These are phyloP conservation scores for Nymphalis c-album DNA, from an alignment of 2,888 invertebrate genomes.

Conservation along the genomic window DNA sequence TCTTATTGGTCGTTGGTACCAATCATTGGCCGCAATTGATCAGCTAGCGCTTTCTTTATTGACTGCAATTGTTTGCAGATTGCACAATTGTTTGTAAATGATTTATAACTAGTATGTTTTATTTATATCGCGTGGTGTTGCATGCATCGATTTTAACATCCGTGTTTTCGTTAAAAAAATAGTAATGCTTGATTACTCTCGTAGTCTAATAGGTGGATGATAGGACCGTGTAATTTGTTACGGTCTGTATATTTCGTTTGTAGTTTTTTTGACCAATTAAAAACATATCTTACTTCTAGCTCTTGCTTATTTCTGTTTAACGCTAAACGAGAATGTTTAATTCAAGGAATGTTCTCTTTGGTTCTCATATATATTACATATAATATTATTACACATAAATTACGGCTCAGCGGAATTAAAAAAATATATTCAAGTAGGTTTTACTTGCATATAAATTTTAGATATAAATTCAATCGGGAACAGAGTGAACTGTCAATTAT, in stretches of 20 bases:
- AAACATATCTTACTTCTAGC: background rate
- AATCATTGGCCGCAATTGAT: conserved; percentile 26
- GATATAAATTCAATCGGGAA: no score
- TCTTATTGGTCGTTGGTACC: conserved; percentile 9
- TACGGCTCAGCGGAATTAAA: no score
- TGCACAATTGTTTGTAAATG: conserved; percentile 21
- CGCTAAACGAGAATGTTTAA: no score
- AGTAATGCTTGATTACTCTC: conserved; percentile 3
- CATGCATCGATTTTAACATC: background rate
- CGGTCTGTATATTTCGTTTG: background rate
- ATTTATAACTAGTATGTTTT: conserved; percentile 9
- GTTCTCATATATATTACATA: no score
- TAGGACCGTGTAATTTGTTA: background rate
- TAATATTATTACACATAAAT: no score
- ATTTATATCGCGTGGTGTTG: conserved; percentile 3
- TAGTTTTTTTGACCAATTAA: background rate
- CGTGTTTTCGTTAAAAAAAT: background rate
- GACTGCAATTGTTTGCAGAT: conserved; percentile 19
- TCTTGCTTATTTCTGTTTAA: no score
- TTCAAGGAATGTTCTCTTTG: no score
- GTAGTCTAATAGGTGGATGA: background rate
- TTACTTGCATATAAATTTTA: no score
- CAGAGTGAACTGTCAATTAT: no score
- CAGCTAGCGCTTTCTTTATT: conserved; percentile 23
- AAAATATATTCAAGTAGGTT: no score